These are phyloP conservation scores for Mimumesa dahlbomi DNA, from an alignment of 2,888 invertebrate genomes.

Conservation along the genomic window DNA sequence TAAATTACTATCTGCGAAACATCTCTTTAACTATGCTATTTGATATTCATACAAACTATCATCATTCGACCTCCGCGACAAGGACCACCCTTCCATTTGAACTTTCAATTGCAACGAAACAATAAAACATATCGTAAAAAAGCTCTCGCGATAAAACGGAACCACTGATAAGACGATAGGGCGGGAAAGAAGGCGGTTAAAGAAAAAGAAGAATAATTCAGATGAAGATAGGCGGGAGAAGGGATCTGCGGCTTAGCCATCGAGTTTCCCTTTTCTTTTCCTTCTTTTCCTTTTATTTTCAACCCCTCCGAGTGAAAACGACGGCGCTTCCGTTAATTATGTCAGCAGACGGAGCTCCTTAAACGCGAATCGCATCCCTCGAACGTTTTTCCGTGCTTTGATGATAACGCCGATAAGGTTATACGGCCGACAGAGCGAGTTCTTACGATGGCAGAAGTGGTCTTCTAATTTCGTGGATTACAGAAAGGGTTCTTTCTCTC, in stretches of 20 bases:
- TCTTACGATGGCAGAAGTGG: conserved; percentile 17
- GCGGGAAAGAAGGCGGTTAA: conserved; percentile 36
- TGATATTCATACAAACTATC: neutral
- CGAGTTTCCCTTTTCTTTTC: conserved; percentile 21
- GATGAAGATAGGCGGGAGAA: conserved; percentile 37
- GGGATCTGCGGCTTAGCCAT: conserved; percentile 58
- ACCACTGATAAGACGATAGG: conserved; percentile 29
- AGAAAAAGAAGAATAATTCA: conserved; percentile 26
- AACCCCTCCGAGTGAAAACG: conserved; percentile 28
- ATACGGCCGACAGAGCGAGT: conserved; percentile 10
- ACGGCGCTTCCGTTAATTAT: conserved; percentile 71
- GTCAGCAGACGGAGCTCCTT: conserved; percentile 62
- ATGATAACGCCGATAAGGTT: conserved; percentile 58
- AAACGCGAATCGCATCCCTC: conserved; percentile 60
- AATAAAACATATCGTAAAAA: neutral
- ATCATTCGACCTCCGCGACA: neutral
- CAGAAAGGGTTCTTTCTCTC: conserved; percentile 6
- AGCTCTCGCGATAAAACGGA: neutral
- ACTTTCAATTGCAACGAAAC: neutral
- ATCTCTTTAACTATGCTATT: neutral
- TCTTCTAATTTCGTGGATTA: conserved; percentile 23
- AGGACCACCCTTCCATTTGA: neutral
- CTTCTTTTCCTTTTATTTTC: conserved; percentile 46
- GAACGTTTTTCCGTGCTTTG: conserved; percentile 48
- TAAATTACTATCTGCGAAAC: too few species aligned